Evolutionary conservation across 2,797 vertebrate species (phyloP).

Genomic region (Typhlichthys subterraneus): DNA sequence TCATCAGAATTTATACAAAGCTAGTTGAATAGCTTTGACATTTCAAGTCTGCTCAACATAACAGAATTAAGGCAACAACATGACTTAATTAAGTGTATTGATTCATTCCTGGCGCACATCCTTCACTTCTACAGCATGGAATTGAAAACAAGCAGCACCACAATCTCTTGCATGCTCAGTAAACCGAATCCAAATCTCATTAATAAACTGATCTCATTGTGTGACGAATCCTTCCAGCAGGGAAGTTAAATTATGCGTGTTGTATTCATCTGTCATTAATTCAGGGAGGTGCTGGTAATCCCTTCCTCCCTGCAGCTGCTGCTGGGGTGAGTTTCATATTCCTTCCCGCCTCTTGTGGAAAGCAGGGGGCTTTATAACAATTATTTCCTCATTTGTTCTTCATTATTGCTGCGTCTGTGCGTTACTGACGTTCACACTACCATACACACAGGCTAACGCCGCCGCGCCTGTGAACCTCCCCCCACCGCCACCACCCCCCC

Average conservation of each 20-base stretch:
- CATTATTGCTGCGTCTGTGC: conserved; percentile 27
- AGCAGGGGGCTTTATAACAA: background rate
- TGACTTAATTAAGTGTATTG: too few species aligned
- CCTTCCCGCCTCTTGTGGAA: background rate
- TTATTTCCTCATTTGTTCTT: background rate
- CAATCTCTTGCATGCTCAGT: background rate
- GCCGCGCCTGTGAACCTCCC: conserved; percentile 30
- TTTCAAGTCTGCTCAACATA: too few species aligned
- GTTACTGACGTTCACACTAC: background rate
- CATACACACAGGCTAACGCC: conserved; percentile 38
- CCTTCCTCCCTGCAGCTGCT: conserved; percentile 57
- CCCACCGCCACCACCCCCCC: conserved; percentile 21
- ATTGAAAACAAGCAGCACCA: too few species aligned
- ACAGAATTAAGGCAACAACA: too few species aligned
- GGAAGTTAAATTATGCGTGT: background rate
- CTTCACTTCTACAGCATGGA: too few species aligned
- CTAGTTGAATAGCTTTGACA: too few species aligned
- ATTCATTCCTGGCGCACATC: too few species aligned
- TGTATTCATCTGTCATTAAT: conserved; percentile 27
- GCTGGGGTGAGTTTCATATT: conserved; percentile 49
- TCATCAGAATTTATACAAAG: too few species aligned
- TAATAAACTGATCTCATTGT: background rate
- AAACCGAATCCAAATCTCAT: background rate
- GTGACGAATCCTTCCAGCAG: background rate
- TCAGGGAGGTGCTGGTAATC: conserved; percentile 59